Percentiles rank a stretch among this genome's conserved stretches.
These are phyloP conservation scores for Crotalus viridis DNA, from an alignment of 2,113 vertebrate genomes.

Conservation along the genomic window DNA sequence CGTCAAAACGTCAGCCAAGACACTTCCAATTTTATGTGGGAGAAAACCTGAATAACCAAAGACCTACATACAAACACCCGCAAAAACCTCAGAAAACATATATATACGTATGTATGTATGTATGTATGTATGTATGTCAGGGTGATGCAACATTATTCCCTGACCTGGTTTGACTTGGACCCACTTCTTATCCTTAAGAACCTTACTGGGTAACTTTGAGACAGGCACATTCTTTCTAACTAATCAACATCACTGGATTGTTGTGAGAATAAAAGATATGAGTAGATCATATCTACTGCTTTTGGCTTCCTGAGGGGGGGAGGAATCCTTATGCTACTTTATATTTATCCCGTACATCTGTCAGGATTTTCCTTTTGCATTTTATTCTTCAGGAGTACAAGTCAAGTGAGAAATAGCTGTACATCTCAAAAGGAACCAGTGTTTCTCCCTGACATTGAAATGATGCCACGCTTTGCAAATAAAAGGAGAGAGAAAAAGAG, in stretches of 20 bases:
- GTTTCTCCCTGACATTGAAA: background rate
- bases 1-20: no score
- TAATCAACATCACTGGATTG: background rate
- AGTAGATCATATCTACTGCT: background rate
- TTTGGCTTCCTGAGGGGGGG: background rate
- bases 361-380: background rate
- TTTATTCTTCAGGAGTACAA: background rate
- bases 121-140: no score
- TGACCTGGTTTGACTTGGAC: background rate
- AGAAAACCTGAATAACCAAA: no score
- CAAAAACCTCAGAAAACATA: no score
- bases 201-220: background rate
- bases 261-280: background rate
- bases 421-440: background rate
- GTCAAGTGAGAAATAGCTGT: background rate
- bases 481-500: background rate
- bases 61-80: no score
- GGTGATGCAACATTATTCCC: background rate
- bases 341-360: background rate
- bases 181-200: background rate
- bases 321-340: no score
- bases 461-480: background rate
- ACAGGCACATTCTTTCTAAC: background rate
- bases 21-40: no score
- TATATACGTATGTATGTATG: no score